Evolutionary conservation across 2,888 invertebrate species (phyloP).

Genomic region (Cantharis rustica): DNA sequence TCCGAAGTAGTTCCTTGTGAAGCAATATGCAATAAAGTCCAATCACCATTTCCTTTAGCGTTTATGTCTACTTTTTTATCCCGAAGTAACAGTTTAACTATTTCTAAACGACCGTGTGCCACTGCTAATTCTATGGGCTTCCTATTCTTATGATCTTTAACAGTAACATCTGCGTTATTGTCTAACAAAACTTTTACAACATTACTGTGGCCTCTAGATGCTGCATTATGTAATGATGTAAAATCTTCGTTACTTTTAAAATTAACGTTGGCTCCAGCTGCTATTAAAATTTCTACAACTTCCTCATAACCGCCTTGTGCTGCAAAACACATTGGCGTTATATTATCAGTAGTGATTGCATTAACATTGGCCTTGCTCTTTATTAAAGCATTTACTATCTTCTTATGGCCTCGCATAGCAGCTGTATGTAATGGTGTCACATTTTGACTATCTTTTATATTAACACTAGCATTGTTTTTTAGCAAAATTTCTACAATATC

Average conservation of each 20-base stretch:
- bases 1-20: not conserved
- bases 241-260: not conserved
- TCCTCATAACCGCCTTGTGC: not conserved
- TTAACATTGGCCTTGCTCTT: not conserved
- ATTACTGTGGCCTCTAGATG: not conserved
- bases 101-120: not conserved
- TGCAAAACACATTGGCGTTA: not conserved
- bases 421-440: not conserved
- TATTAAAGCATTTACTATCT: not conserved
- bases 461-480: not conserved
- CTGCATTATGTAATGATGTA: not conserved
- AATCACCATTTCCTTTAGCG: not conserved
- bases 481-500: not conserved
- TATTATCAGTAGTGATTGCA: not conserved
- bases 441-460: not conserved
- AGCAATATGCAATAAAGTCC: not conserved
- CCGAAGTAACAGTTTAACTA: not conserved
- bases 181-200: not conserved
- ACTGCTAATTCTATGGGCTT: not conserved
- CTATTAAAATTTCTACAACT: not conserved
- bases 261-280: not conserved
- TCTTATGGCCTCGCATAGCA: not conserved
- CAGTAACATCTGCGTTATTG: not conserved
- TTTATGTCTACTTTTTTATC: not conserved
- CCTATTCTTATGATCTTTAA: not conserved